phyloP scores from a whole-genome alignment of 2,113 vertebrate genomes.

The Hippocampus barbouri region DNA sequence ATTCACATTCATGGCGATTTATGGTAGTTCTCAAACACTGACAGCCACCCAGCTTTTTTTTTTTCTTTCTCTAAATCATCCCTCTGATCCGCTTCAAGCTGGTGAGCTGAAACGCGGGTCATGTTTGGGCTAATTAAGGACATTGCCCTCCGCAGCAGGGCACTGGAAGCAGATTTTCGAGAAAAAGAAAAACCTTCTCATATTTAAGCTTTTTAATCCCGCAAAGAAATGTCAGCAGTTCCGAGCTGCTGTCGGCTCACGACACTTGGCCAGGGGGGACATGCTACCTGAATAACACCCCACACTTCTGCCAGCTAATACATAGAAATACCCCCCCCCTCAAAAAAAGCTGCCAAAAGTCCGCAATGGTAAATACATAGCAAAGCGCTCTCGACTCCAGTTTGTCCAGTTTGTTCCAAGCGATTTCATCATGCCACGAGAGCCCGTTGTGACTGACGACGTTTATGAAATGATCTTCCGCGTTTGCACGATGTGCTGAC shows the following conservation, averaged over 20 bases:
- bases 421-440: not conserved
- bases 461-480: constrained; percentile 1
- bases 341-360: not conserved
- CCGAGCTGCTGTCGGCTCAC: constrained; percentile 10
- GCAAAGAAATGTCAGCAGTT: constrained; percentile 20
- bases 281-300: not conserved
- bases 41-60: not conserved
- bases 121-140: constrained; percentile 59
- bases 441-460: not conserved
- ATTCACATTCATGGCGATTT: not conserved
- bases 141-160: constrained; percentile 16
- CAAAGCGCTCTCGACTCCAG: not conserved
- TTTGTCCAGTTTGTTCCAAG: not conserved
- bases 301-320: not conserved
- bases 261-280: not conserved
- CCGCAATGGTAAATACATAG: not conserved
- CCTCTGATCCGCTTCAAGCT: constrained; percentile 25
- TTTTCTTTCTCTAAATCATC: constrained; percentile 6
- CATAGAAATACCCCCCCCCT: not conserved
- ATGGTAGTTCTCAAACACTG: not conserved
- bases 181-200: constrained; percentile 36
- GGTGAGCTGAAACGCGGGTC: constrained; percentile 42
- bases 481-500: not conserved
- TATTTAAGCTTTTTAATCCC: constrained; percentile 6
- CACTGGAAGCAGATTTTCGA: constrained; percentile 16